Base-by-base conservation (phyloP, 2,113 vertebrate genomes). In the Solea senegalensis region DNA sequence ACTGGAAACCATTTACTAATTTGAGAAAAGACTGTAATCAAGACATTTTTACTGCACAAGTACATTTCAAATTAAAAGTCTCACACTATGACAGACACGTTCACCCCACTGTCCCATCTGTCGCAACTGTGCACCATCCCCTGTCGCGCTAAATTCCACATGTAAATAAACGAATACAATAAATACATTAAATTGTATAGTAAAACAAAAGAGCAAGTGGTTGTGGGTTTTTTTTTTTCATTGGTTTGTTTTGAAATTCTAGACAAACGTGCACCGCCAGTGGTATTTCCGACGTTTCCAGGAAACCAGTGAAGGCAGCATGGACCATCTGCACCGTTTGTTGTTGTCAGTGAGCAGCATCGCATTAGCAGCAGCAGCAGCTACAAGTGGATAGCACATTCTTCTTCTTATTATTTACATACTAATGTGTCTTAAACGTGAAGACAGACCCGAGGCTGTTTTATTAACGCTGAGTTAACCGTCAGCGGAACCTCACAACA, bases 281-380 rank as follows among this genome's bases (percentile, higher is more conserved):
- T 45, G 16, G 8, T 28, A 8, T 41, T 21, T 59, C 60, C 52
- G 54, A 60, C 14, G 13, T 55, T 69, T 43, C 9, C 2, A 26
- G 27, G 40, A 0, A 14, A 16, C 8, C 54, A 13, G 1, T 74
- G 71, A 60, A 80, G 15, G 71, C 70, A 74, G 43, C 77, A 65
- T 8, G 60, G 9, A 4, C 7, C 41, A 34, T 44, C 13, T 16
- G 45, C 6, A 11, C n/a, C 56, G 13, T 39, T 1, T 45, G 53
- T 41, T 58, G 44, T 54, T 54, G 65, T 26, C 48, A 53, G 40
- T 4, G 39, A 58, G 64, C 57, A 9, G 16, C 70, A 11, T 44
- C 60, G 7, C 21, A 26, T 9, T 1, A 34, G 34, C 34, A 1
- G 40, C 1, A 1, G 40, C 1, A 1, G 40, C 0, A 67, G 14